phyloP scores from a whole-genome alignment of 2,888 invertebrate species.

The Cosmopolites sordidus region DNA sequence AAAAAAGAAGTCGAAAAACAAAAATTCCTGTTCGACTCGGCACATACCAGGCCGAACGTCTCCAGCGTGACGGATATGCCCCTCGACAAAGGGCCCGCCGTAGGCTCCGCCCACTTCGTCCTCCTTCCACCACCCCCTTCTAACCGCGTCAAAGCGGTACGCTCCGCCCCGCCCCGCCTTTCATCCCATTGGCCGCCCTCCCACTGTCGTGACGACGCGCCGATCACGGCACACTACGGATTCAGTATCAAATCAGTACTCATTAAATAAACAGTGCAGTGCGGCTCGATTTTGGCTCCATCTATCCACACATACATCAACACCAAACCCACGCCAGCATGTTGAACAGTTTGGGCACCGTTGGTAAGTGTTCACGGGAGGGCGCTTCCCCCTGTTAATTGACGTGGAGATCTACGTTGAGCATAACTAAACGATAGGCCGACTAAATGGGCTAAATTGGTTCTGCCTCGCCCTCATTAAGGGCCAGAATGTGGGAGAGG shows the following conservation, averaged over 20 bases:
- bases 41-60: too few species aligned
- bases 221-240: constrained; percentile 49
- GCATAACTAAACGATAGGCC: constrained; percentile 49
- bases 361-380: constrained; percentile 44
- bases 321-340: constrained; percentile 30
- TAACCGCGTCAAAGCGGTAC: not conserved
- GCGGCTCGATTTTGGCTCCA: constrained; percentile 36
- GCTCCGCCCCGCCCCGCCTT: constrained; percentile 9
- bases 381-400: constrained; percentile 44
- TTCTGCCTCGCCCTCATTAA: constrained; percentile 51
- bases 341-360: constrained; percentile 49
- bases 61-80: too few species aligned
- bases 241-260: constrained; percentile 53
- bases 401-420: constrained; percentile 50
- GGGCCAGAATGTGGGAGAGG: constrained; percentile 16
- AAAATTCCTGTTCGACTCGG: too few species aligned
- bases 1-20: too few species aligned
- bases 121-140: not conserved
- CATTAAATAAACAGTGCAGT: constrained; percentile 53
- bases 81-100: not conserved
- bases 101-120: not conserved
- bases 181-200: constrained; percentile 43
- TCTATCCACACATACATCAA: constrained; percentile 3
- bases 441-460: constrained; percentile 51
- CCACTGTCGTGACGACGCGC: constrained; percentile 34